A percentile compares a stretch with the other conserved stretches of the same genome.
These are phyloP conservation scores for rabbit (Oryctolagus cuniculus) DNA, from an alignment of 2,113 vertebrate genomes.

Conservation along the genomic window DNA sequence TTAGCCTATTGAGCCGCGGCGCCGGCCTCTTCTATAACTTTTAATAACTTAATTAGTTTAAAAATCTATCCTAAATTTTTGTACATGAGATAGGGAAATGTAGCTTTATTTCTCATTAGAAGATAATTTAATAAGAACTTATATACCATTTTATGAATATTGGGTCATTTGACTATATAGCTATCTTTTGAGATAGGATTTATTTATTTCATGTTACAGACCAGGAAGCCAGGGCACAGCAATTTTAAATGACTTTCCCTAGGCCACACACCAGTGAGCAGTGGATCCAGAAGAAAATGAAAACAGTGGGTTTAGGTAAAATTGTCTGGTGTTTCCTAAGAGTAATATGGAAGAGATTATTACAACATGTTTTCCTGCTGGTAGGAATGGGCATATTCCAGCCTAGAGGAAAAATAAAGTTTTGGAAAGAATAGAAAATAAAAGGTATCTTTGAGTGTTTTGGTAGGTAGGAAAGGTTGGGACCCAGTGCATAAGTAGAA, in stretches of 20 bases:
- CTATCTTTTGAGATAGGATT: neutral
- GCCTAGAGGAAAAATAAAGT: neutral
- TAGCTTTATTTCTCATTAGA: neutral
- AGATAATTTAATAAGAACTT: neutral
- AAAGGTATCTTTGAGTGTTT: neutral
- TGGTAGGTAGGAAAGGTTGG: neutral
- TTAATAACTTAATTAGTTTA: neutral
- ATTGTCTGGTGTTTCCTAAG: neutral
- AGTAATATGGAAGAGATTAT: neutral
- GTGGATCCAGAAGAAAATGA: neutral
- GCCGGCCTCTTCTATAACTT: neutral
- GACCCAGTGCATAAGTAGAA: neutral
- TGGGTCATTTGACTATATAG: neutral
- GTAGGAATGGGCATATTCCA: neutral
- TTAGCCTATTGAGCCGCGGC: too few species aligned
- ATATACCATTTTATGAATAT: neutral
- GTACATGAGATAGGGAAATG: neutral
- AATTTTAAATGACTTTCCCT: neutral
- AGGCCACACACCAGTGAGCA: neutral
- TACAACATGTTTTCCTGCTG: neutral
- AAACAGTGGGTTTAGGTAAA: neutral
- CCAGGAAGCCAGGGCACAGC: neutral
- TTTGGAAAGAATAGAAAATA: neutral
- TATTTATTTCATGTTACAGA: too few species aligned
- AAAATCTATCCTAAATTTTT: neutral